Percentiles rank a stretch among this genome's conserved stretches.
Evolutionary conservation across 2,113 vertebrate species (phyloP).

Genomic region (Prionailurus viverrinus): DNA sequence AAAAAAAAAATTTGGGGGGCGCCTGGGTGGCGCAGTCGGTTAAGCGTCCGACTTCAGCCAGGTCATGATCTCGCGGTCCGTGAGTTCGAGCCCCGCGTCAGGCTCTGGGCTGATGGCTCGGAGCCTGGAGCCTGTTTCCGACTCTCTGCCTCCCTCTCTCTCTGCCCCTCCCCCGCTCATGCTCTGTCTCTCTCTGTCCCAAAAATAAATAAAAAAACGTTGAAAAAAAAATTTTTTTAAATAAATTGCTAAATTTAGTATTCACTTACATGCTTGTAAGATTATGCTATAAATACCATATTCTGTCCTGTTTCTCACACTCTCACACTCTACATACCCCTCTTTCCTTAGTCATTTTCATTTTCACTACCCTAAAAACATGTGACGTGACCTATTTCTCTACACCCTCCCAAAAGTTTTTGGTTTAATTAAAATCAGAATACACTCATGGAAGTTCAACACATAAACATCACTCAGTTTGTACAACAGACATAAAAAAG

Average conservation of each 20-base stretch:
- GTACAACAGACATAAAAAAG: neutral
- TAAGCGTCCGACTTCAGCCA: too few relatives aligned
- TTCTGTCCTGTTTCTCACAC: neutral
- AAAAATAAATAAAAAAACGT: too few relatives aligned
- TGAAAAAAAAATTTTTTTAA: too few relatives aligned
- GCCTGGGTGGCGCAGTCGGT: too few relatives aligned
- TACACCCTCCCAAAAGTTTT: neutral
- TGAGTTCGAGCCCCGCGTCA: too few relatives aligned
- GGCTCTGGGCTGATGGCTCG: too few relatives aligned
- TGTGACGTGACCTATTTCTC: neutral
- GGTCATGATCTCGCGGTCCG: too few relatives aligned
- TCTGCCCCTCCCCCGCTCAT: too few relatives aligned
- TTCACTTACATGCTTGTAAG: neutral
- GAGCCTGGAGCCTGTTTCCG: too few relatives aligned
- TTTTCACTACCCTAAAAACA: neutral
- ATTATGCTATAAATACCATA: neutral
- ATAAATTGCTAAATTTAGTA: neutral
- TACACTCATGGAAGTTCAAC: neutral
- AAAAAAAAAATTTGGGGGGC: too few relatives aligned
- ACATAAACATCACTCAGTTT: neutral
- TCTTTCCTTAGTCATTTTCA: neutral
- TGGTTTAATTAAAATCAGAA: slow-evolving; percentile 33
- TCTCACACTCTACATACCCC: neutral
- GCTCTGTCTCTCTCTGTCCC: too few relatives aligned
- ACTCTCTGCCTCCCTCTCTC: too few relatives aligned